A percentile compares a stretch with the other conserved stretches of the same genome.
phyloP scores from a whole-genome alignment of 2,113 vertebrate species.

The Fukomys damarensis region DNA sequence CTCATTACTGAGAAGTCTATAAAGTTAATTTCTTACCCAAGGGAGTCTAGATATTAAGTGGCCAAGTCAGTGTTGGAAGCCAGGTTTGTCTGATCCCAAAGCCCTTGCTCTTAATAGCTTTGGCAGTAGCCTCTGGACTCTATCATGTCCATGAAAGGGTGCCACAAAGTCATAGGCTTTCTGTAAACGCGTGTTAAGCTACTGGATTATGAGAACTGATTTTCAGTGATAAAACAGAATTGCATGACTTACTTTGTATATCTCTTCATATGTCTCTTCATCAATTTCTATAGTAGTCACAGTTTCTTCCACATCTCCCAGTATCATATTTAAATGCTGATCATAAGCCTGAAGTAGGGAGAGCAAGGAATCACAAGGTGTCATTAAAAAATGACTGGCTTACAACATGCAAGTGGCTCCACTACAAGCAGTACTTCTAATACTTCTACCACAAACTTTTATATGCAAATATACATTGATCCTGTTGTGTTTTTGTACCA shows the following conservation, averaged over 20 bases:
- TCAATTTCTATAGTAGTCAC: constrained; percentile 99
- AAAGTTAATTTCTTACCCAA: neutral
- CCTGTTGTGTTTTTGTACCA: neutral
- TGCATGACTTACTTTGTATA: constrained; percentile 93
- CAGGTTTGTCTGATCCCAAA: neutral
- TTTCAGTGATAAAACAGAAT: neutral
- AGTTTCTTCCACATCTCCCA: constrained; percentile 98
- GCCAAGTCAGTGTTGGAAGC: neutral
- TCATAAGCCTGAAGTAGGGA: constrained; percentile 93
- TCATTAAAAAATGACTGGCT: neutral
- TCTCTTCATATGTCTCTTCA: constrained; percentile 99
- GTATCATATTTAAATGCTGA: constrained; percentile 99
- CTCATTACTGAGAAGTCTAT: neutral
- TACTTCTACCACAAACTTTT: neutral
- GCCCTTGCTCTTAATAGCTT: neutral
- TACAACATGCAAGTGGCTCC: neutral
- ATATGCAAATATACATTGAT: neutral
- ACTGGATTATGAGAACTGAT: neutral
- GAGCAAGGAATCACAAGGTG: neutral
- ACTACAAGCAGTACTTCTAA: neutral
- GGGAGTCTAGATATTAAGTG: neutral
- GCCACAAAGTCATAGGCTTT: neutral
- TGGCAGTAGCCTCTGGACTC: neutral
- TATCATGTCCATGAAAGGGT: neutral
- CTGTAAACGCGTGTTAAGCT: neutral